Evolutionary conservation across 1,140 invertebrate genomes (phyloP).

Genomic region (Pinna nobilis): DNA sequence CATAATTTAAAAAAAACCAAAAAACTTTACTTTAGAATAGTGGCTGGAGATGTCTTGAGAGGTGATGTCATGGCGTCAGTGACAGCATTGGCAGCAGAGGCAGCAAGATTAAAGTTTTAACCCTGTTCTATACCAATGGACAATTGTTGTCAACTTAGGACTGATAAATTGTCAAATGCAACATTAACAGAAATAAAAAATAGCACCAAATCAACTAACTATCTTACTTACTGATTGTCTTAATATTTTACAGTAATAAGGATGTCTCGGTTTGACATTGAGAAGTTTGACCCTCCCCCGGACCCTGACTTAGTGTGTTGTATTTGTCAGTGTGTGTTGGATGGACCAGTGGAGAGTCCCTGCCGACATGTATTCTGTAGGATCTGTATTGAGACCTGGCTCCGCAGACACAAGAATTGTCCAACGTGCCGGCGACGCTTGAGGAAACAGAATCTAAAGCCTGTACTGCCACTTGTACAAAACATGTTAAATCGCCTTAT

Average conservation of each 20-base stretch:
- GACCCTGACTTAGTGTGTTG: slow-evolving; percentile 66
- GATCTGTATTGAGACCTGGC: slow-evolving; percentile 63
- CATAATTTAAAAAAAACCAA: too few species aligned
- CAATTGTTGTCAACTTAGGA: too few species aligned
- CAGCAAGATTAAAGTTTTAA: too few species aligned
- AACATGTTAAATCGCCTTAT: slow-evolving; percentile 66
- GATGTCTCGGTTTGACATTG: slow-evolving; percentile 67
- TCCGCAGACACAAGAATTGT: slow-evolving; percentile 56
- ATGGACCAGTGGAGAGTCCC: slow-evolving; percentile 60
- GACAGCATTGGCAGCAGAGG: too few species aligned
- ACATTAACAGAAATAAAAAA: too few species aligned
- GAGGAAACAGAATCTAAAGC: slow-evolving; percentile 48
- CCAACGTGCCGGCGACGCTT: slow-evolving; percentile 60
- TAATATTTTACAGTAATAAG: background rate
- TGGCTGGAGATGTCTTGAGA: too few species aligned
- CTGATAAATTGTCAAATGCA: too few species aligned
- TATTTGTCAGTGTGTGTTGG: slow-evolving; percentile 68
- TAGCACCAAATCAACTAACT: too few species aligned
- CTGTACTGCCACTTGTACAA: slow-evolving; percentile 65
- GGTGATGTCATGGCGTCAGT: too few species aligned
- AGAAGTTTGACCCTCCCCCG: slow-evolving; percentile 64
- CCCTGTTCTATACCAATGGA: too few species aligned
- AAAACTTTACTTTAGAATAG: too few species aligned
- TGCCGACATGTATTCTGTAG: slow-evolving; percentile 70
- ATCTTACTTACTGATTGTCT: too few species aligned